A percentile compares a stretch with the other conserved stretches of the same genome.
These are phyloP conservation scores for Calephelis virginiensis DNA, from an alignment of 1,140 invertebrate genomes.

Conservation along the genomic window DNA sequence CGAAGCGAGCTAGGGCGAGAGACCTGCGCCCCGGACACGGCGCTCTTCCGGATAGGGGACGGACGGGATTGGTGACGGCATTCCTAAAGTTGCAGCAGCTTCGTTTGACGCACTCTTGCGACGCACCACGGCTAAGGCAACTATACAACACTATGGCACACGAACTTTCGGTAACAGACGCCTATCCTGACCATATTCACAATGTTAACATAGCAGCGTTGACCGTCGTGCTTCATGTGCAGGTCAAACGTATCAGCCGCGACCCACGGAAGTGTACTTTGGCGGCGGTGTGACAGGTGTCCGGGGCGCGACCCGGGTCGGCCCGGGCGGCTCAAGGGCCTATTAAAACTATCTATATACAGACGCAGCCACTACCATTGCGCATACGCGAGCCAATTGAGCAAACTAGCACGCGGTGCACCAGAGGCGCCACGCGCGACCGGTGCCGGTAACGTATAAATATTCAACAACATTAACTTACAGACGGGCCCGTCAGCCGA, in stretches of 20 bases:
- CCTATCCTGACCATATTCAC: too few species aligned
- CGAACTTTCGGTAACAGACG: too few species aligned
- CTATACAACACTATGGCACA: too few species aligned
- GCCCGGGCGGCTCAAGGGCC: slow-evolving; percentile 42
- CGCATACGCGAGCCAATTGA: slow-evolving; percentile 64
- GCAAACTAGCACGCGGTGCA: slow-evolving; percentile 51
- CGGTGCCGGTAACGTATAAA: slow-evolving; percentile 36
- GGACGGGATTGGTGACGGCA: slow-evolving; percentile 20
- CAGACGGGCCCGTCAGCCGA: slow-evolving; percentile 23
- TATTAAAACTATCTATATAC: slow-evolving; percentile 65
- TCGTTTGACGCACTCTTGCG: too few species aligned
- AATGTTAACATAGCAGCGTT: too few species aligned
- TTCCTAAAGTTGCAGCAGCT: slow-evolving; percentile 14
- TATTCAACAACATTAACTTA: slow-evolving; percentile 57
- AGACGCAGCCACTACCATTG: slow-evolving; percentile 60
- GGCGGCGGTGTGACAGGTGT: slow-evolving; percentile 29
- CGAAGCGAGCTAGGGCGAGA: slow-evolving; percentile 51
- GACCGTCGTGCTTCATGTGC: neutral
- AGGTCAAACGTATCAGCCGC: neutral
- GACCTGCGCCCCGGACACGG: slow-evolving; percentile 32
- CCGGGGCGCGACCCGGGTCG: slow-evolving; percentile 32
- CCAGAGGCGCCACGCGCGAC: slow-evolving; percentile 24
- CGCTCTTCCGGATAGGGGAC: slow-evolving; percentile 27
- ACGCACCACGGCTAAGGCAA: too few species aligned
- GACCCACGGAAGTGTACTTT: slow-evolving; percentile 18